phyloP scores from a whole-genome alignment of 2,113 vertebrate genomes.

The Ceyx margarethae region DNA sequence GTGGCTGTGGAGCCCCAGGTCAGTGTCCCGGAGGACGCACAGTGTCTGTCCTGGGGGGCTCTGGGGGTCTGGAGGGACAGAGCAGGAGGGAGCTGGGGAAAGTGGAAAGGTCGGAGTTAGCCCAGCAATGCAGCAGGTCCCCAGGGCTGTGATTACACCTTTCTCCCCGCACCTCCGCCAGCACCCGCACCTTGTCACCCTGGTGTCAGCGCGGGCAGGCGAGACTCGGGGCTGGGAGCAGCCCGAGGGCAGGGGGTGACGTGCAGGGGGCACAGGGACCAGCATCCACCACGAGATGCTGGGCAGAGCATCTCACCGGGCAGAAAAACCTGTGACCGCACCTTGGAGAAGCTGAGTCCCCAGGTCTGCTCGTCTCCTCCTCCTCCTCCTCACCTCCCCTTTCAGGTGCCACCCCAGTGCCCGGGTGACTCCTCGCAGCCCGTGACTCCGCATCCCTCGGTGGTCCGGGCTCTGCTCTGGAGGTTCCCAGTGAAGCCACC shows the following conservation, averaged over 20 bases:
- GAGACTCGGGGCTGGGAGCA: not conserved
- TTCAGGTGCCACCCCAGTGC: not conserved
- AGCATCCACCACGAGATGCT: rapidly evolving
- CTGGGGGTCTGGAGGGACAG: not conserved
- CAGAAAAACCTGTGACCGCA: rapidly evolving
- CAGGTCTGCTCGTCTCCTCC: not conserved
- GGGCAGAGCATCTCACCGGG: not conserved
- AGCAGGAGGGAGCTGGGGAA: not conserved
- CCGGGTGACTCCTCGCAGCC: not conserved
- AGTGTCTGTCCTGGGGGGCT: not conserved
- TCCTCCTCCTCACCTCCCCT: rapidly evolving
- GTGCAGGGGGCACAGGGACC: not conserved
- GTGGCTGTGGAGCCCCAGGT: too few relatives aligned
- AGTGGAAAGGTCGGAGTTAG: not conserved
- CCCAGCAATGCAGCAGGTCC: not conserved
- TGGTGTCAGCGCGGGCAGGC: rapidly evolving
- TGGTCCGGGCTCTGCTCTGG: not conserved
- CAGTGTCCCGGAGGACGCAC: not conserved
- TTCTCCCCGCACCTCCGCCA: not conserved
- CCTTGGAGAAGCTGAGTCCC: rapidly evolving
- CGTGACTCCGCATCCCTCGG: rapidly evolving
- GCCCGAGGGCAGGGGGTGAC: not conserved
- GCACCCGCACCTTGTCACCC: not conserved
- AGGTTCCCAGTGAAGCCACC: too few relatives aligned
- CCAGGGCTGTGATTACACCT: not conserved